Evolutionary conservation across 2,797 vertebrate species (phyloP).

Genomic region (Lithobates pipiens): DNA sequence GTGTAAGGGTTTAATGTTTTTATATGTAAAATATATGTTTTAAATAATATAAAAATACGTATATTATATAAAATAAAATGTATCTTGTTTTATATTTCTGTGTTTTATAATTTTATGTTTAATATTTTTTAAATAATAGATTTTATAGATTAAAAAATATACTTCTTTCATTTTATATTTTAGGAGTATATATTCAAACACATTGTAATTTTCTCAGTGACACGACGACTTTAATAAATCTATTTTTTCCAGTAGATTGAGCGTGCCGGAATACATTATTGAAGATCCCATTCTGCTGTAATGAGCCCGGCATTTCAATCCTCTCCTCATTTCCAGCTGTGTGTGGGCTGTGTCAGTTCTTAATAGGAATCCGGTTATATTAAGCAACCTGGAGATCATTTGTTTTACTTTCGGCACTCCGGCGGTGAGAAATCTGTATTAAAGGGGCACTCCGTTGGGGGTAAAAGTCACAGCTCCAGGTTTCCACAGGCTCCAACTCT

Average conservation of each 20-base stretch:
- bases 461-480: too few species aligned
- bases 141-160: too few species aligned
- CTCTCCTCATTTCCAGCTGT: conserved; percentile 32
- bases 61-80: too few species aligned
- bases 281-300: conserved; percentile 1
- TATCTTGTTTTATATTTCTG: too few species aligned
- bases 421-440: background rate
- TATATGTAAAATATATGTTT: too few species aligned
- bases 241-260: conserved; percentile 29
- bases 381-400: conserved; percentile 16
- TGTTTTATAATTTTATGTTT: too few species aligned
- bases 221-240: conserved; percentile 6
- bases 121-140: too few species aligned
- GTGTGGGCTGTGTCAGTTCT: conserved; percentile 35
- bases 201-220: background rate
- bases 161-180: too few species aligned
- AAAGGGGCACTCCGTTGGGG: background rate
- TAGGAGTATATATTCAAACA: too few species aligned
- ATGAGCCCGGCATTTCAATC: conserved; percentile 17
- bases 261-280: conserved; percentile 40
- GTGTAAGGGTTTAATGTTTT: too few species aligned
- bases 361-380: conserved; percentile 34
- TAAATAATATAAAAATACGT: too few species aligned
- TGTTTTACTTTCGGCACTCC: conserved; percentile 5
- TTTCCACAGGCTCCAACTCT: too few species aligned